Evolutionary conservation across 2,888 invertebrate species (phyloP).

Genomic region (Muschampia plurimacula): DNA sequence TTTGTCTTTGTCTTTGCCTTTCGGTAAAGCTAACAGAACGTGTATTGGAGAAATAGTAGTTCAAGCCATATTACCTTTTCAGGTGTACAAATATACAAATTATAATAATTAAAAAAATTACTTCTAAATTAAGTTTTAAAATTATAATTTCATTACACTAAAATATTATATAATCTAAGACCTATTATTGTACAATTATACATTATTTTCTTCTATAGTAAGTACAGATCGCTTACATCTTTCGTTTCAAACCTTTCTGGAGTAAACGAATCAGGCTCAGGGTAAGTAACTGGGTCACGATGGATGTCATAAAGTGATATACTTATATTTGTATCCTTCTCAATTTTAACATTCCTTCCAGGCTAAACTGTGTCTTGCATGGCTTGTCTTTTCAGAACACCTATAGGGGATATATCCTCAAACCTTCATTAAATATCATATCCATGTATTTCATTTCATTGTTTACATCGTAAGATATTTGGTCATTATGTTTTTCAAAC

Average conservation of each 20-base stretch:
- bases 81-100: no score
- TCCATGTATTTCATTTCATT: constrained; percentile 62
- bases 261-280: constrained; percentile 71
- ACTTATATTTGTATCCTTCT: constrained; percentile 59
- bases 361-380: constrained; percentile 58
- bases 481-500: constrained; percentile 50
- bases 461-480: constrained; percentile 56
- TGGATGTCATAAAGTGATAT: constrained; percentile 64
- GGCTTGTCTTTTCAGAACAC: constrained; percentile 55
- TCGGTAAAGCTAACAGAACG: no score
- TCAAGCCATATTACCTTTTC: no score
- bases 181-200: no score
- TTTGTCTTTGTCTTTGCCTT: no score
- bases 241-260: constrained; percentile 68
- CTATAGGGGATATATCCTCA: constrained; percentile 64
- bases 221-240: constrained; percentile 54
- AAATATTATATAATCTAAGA: no score
- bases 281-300: constrained; percentile 67
- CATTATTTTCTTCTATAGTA: no score
- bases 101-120: no score
- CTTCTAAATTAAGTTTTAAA: no score
- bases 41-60: no score
- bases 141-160: no score
- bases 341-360: constrained; percentile 60
- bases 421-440: constrained; percentile 58